These are phyloP conservation scores for Octodon degus DNA, from an alignment of 2,113 vertebrate genomes.

Conservation along the genomic window DNA sequence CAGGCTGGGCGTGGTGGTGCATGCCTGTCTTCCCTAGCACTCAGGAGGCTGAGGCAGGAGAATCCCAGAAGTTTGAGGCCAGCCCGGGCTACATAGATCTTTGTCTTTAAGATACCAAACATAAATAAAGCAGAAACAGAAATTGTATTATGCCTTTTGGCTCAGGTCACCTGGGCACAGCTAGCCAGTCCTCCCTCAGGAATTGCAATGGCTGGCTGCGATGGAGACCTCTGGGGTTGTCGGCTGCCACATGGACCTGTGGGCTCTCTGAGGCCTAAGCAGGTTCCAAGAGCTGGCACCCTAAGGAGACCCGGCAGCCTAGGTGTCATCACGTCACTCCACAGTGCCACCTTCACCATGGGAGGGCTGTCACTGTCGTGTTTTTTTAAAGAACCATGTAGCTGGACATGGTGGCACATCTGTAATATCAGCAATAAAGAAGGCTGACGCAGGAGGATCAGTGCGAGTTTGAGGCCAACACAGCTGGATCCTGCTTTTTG, in stretches of 20 bases:
- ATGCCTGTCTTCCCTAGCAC: neutral
- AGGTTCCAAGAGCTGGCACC: neutral
- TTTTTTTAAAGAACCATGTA: neutral
- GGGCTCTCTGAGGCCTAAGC: neutral
- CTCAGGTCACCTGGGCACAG: neutral
- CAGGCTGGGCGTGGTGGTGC: neutral
- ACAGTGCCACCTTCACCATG: neutral
- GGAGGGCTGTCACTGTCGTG: fast-evolving
- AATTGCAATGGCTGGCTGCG: fast-evolving
- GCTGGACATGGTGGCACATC: neutral
- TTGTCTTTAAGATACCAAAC: neutral
- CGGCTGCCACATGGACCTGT: neutral
- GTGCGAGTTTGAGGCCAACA: neutral
- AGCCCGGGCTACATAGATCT: neutral
- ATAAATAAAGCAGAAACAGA: neutral
- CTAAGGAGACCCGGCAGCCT: neutral
- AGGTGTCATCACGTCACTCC: neutral
- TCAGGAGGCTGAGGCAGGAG: neutral
- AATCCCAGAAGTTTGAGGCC: neutral
- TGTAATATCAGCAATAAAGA: neutral
- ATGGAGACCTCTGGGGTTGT: neutral
- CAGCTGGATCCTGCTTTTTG: too few relatives aligned
- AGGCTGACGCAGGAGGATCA: neutral
- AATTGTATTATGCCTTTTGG: neutral
- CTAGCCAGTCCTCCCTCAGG: neutral